phyloP scores from a whole-genome alignment of 1,140 invertebrate genomes.

The Drosophila chauvacae region DNA sequence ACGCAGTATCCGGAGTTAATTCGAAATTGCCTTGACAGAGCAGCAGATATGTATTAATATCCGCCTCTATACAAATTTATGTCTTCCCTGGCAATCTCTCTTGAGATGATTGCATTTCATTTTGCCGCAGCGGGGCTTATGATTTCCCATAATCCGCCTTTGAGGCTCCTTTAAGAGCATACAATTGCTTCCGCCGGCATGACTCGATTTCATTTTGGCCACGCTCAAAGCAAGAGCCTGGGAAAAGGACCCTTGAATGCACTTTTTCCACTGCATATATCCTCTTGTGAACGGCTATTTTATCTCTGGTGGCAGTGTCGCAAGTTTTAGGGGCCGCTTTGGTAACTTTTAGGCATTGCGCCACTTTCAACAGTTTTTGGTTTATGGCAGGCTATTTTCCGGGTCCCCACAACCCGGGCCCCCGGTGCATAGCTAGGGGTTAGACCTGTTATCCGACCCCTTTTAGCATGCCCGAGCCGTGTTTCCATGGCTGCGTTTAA shows the following conservation, averaged over 20 bases:
- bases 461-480: conserved; percentile 65
- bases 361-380: conserved; percentile 68
- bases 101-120: conserved; percentile 45
- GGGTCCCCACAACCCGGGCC: neutral
- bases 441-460: conserved; percentile 50
- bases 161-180: conserved; percentile 44
- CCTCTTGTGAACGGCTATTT: conserved; percentile 41
- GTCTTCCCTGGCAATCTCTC: conserved; percentile 17
- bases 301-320: conserved; percentile 61
- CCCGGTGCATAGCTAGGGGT: neutral
- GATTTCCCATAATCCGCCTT: conserved; percentile 40
- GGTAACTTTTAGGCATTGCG: conserved; percentile 69
- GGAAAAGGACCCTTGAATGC: conserved; percentile 35
- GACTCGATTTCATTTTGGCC: conserved; percentile 35
- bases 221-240: conserved; percentile 29
- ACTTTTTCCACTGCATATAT: conserved; percentile 34
- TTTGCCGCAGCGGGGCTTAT: conserved; percentile 11
- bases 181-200: conserved; percentile 45
- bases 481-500: conserved; percentile 62
- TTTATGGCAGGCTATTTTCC: conserved; percentile 52
- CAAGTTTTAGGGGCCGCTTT: conserved; percentile 52
- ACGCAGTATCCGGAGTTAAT: neutral
- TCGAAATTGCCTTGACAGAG: conserved; percentile 5
- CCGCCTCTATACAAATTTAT: conserved; percentile 28
- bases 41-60: conserved; percentile 23